Base-by-base conservation (phyloP, 2,888 invertebrate genomes). In the Sycophila texana region DNA sequence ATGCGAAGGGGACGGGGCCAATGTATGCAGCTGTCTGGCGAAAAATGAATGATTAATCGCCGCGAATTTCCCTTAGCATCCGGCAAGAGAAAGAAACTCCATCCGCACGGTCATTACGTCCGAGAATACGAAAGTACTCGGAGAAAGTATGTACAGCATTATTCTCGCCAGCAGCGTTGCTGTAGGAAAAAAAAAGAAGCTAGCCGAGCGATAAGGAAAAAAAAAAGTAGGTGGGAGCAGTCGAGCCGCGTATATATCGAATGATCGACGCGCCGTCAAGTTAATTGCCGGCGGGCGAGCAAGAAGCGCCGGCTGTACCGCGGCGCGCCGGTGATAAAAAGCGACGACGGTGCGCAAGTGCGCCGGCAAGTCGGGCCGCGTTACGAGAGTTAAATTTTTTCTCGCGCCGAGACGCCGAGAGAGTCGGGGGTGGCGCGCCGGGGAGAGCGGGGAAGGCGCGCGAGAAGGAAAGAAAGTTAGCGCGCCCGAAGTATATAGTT, bases 401-500 rank as follows among this genome's bases (percentile, higher is more conserved):
- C 61, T 76, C 66, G 39, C 74, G 67, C 70, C 75, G 79, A 74
- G 66, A 79, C 74, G n/a, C 51, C 49, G 30, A 58, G 58, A 14
- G 71, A 65, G 26, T 26, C 26, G 26, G 26, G 26, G 26, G 26
- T 26, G 26, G 26, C 26, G 26, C 74, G 51, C 49, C 14, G 63
- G 55, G 39, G 68, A 61, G 70, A 65, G 26, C 39, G 10, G 39
- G 7, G 66, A 57, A 65, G 63, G 65, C 60, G 74, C 55, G 67
- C 55, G 67, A 65, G 70, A 77, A 61, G 26, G 55, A 65, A 70
- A 22, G 39, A 82, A 82, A 83, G 83, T 82, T 81, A 76, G 81
- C 77, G 74, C 78, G 81, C 80, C 77, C 74, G 73, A 80, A 79
- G 74, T 82, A 79, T 79, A 81, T 79, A 74, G 75, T 72, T 79